These are phyloP conservation scores for Microcaecilia unicolor DNA, from an alignment of 2,797 vertebrate species.

Conservation along the genomic window DNA sequence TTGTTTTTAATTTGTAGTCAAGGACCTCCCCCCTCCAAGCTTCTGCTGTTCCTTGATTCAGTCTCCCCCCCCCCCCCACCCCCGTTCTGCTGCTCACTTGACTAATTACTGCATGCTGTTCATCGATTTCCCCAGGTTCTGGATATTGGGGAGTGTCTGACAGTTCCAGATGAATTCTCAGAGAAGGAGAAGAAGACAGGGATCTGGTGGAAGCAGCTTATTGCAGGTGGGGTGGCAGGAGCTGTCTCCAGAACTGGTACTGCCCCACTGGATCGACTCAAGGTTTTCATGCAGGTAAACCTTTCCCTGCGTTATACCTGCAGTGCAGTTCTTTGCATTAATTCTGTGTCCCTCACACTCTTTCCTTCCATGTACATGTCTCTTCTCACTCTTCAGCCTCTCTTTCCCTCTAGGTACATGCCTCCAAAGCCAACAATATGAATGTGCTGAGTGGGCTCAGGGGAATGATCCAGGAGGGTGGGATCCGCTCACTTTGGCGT, in stretches of 20 bases:
- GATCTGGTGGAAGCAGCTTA: slow-evolving; percentile 52
- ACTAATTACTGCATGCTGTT: too few relatives aligned
- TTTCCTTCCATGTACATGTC: too few relatives aligned
- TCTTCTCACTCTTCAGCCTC: not conserved
- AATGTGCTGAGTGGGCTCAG: slow-evolving; percentile 58
- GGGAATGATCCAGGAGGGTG: slow-evolving; percentile 60
- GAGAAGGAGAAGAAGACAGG: slow-evolving; percentile 42
- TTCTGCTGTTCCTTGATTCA: too few relatives aligned
- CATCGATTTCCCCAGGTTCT: slow-evolving; percentile 31
- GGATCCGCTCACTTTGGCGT: slow-evolving; percentile 63
- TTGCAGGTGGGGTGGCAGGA: slow-evolving; percentile 38
- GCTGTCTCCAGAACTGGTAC: slow-evolving; percentile 48
- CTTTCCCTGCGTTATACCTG: too few relatives aligned
- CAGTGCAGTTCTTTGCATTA: too few relatives aligned
- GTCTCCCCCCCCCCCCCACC: too few relatives aligned
- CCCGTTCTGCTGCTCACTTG: too few relatives aligned
- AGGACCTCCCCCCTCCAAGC: too few relatives aligned
- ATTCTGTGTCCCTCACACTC: too few relatives aligned
- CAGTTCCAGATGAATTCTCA: slow-evolving; percentile 48
- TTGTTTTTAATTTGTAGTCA: too few relatives aligned
- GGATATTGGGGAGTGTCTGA: slow-evolving; percentile 49
- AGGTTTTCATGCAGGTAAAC: slow-evolving; percentile 59
- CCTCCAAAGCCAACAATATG: slow-evolving; percentile 38
- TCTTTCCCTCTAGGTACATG: slow-evolving; percentile 30
- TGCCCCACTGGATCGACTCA: slow-evolving; percentile 50